Evolutionary conservation across 2,888 invertebrate species (phyloP), one percentile per base, ranked within the genome.

Genomic region (Drosophila histrio): DNA sequence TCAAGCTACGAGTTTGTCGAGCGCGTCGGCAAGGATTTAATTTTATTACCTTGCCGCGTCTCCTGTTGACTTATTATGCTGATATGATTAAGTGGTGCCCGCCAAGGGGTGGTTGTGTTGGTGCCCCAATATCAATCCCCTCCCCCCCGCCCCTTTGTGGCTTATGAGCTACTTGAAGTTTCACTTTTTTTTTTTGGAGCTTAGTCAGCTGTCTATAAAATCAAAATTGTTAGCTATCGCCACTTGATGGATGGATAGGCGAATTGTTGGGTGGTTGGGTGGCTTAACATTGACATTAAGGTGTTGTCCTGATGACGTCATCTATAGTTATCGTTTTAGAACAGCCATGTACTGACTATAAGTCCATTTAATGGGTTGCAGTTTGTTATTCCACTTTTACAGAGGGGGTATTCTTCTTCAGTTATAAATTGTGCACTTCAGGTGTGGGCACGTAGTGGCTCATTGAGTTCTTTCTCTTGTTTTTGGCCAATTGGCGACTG

Each of bases 31-130:
- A 86, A 88, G 88, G 88, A 84, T 86, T 84, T 88, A 77, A 88
- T 84, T 84, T 88, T 83, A 84, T 84, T 83, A 80, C 78, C 87
- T 60, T 68, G 50, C 47, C 66, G 60, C 70, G 62, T 58, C 63
- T 72, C 54, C 67, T 72, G 72, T 75, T 83, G 87, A 86, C 88
- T 84, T 88, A 88, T 86, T 86, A 79, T 77, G 79, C 70, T 85
- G 80, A 87, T 85, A 87, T 83, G 83, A 83, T 83, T 85, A 83
- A 87, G 79, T 85, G 85, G 62, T 63, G 81, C 57, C 57, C 3
- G 22, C 15, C 41, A 44, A 49, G 36, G 22, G 36, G 19, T 21
- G 19, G n/a, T 19, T 5, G 1, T 7, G 21, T 1, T 11, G 24
- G 8, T 15, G 13, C 22, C 9, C 22, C 26, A 44, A 28, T 11